Evolutionary conservation across 2,888 invertebrate species (phyloP).

Genomic region (Agonopterix subpropinquella): DNA sequence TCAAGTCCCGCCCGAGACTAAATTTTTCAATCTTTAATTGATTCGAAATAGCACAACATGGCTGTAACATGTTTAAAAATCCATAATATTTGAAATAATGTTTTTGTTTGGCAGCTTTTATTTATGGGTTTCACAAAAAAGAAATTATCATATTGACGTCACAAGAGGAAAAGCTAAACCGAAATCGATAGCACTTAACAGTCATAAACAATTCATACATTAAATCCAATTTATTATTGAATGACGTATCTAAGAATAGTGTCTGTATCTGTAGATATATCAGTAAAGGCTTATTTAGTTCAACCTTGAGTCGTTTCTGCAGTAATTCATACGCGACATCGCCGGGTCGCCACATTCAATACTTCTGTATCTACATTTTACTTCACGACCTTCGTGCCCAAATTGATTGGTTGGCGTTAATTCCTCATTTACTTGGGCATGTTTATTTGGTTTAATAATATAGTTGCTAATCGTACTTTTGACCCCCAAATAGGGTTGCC

Average conservation of each 20-base stretch:
- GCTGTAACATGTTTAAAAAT: too few species aligned
- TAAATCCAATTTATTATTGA: slow-evolving; percentile 9
- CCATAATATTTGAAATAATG: too few species aligned
- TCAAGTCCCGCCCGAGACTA: too few species aligned
- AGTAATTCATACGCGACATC: slow-evolving; percentile 48
- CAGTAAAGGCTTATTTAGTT: slow-evolving; percentile 38
- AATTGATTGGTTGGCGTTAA: slow-evolving; percentile 16
- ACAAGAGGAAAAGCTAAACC: too few species aligned
- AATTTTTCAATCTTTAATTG: too few species aligned
- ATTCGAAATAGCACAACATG: too few species aligned
- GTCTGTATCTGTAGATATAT: slow-evolving; percentile 21
- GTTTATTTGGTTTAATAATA: not conserved
- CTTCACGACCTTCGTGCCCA: slow-evolving; percentile 14
- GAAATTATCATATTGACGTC: too few species aligned
- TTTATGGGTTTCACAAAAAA: too few species aligned
- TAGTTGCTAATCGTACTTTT: not conserved
- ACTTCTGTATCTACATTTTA: slow-evolving; percentile 8
- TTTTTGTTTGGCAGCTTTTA: too few species aligned
- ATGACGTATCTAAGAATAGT: slow-evolving; percentile 26
- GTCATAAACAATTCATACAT: not conserved
- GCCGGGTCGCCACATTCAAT: slow-evolving; percentile 24
- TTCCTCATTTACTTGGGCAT: slow-evolving; percentile 4
- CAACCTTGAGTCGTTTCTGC: slow-evolving; percentile 41
- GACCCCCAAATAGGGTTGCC: too few species aligned
- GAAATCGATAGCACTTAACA: too few species aligned